Base-by-base conservation (phyloP, 2,113 vertebrate species). In the Colinus virginianus region DNA sequence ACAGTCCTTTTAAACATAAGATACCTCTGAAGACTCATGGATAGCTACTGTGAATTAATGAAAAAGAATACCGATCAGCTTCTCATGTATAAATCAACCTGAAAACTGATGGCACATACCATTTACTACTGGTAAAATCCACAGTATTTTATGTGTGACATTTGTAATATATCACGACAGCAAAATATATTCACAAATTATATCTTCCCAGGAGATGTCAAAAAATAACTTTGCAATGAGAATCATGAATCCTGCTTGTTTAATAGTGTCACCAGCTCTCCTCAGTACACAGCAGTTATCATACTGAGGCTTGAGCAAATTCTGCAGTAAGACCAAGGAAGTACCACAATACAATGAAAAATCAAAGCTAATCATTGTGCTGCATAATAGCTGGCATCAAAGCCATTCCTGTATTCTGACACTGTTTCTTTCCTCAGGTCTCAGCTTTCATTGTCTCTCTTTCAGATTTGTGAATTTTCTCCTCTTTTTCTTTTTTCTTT, bases 231-330 rank as follows among this genome's bases (percentile, higher is more conserved):
- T 91, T 12, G 70, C 13, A 14, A 0, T 69, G 28, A 56, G 63
- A 76, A 40, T 2, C 38, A 2, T 58, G 43, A 80, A 36, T 26
- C 34, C 36, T 1, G 0, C 6, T 70, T 77, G 32, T 8, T n/a
- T 74, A 63, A 77, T 3, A 74, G 19, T 18, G 5, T 77, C 59
- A 87, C 53, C 43, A 46, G 21, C 6, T 74, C 10, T 53, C 70
- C 51, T 87, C 30, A 32, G 5, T 45, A 51, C 32, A 55, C 17
- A 81, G 2, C 3, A 67, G 70, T 34, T 42, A 55, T 61, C 40
- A 28, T 12, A 59, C 12, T 1, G 1, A 78, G 7, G 21, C 15
- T 28, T 90, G 23, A 46, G 5, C 6, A 82, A 74, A 46, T 70
- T 74, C 48, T 88, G 13, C 17, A n/a, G 4, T 32, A 28, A 3